Base-by-base conservation (phyloP, 2,113 vertebrate genomes). In the Chroicocephalus ridibundus region DNA sequence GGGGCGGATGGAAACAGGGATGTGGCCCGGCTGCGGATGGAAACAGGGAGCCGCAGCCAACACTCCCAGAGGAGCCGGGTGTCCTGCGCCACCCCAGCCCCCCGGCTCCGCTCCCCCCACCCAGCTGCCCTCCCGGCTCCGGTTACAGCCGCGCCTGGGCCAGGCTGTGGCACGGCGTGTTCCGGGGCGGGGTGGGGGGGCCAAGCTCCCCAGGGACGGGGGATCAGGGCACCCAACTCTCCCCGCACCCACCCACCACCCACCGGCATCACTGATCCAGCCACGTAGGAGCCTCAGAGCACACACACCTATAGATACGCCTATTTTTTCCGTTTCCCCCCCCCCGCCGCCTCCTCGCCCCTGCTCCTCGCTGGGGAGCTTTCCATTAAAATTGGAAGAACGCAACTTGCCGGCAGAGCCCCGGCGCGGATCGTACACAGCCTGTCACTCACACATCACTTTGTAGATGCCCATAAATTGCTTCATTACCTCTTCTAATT, bases 401-500 rank as follows among this genome's bases (percentile, higher is more conserved):
- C 62, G 58, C 93, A 86, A 87, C 52, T 96, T 86, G 93, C 76
- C 88, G 90, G 96, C 95, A 81, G 88, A 96, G 95, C 95, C 96
- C 95, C 93, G 77, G 80, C 36, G 70, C 90, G 34, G 95, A 61
- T 96, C 92, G 93, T 93, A 91, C 96, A 85, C 97, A 93, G 96
- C 94, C 97, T 97, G 97, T 97, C 97, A 97, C 95, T 97, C 97
- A 97, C 96, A 96, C 97, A 93, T 97, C 97, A 97, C 96, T 96
- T 96, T 84, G 96, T 88, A 96, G 96, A 96, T 97, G 97, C 97
- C 97, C 97, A 97, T 97, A 97, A 97, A 97, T 97, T 97, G 97
- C 97, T 97, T 97, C 96, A 97, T 97, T 97, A 97, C 96, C 96
- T 97, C 96, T 96, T 97, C 97, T 97, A 97, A 97, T 97, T 97